phyloP scores from a whole-genome alignment of 2,113 vertebrate species.

The Chloebia gouldiae region DNA sequence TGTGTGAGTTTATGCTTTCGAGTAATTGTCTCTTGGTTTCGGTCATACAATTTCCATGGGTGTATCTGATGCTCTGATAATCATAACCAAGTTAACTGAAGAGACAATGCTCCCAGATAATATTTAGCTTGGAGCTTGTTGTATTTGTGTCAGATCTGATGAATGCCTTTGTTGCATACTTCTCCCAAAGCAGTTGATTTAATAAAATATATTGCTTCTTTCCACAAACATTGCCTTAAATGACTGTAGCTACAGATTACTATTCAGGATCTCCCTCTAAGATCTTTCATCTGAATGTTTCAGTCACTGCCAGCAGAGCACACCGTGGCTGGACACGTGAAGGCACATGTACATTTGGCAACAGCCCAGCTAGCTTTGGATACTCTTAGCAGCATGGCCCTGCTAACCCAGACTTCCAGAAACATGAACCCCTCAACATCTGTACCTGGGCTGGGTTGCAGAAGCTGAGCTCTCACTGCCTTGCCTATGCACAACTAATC shows the following conservation, averaged over 20 bases:
- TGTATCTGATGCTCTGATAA: neutral
- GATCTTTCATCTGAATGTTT: neutral
- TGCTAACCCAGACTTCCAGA: neutral
- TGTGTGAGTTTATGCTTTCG: neutral
- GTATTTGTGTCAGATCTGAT: neutral
- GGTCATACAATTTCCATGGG: neutral
- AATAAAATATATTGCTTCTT: neutral
- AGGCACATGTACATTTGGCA: neutral
- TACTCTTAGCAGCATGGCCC: accelerated
- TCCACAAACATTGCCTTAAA: neutral
- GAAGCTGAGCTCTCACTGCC: neutral
- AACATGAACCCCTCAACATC: neutral
- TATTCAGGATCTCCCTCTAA: neutral
- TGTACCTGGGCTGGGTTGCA: neutral
- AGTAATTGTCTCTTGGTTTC: neutral
- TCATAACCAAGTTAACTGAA: neutral
- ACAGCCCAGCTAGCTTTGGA: neutral
- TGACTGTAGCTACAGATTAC: neutral
- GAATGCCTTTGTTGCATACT: neutral
- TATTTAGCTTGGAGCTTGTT: neutral
- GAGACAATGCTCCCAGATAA: neutral
- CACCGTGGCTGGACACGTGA: neutral
- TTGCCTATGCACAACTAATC: neutral
- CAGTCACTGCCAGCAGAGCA: neutral
- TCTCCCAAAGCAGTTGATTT: neutral